A percentile compares a stretch with the other conserved stretches of the same genome.
Evolutionary conservation across 2,113 vertebrate species (phyloP).

Genomic region (Pampusana beccarii): DNA sequence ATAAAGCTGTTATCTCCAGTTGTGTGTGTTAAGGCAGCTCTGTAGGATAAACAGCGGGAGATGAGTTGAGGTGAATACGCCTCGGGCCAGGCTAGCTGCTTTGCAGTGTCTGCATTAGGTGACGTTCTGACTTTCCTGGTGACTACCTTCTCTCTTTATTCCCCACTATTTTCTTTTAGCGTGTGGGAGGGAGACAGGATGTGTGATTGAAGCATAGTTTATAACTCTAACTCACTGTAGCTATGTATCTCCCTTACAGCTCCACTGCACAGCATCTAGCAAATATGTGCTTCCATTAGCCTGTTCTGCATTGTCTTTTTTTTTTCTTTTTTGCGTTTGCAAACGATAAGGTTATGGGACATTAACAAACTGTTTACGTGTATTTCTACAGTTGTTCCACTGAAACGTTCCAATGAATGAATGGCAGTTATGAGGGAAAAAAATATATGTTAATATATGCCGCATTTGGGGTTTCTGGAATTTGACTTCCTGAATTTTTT

Average conservation of each 20-base stretch:
- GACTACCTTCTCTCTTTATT: not conserved
- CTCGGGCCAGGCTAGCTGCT: not conserved
- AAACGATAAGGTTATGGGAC: not conserved
- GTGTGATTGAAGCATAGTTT: constrained; percentile 8
- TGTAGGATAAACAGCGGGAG: not conserved
- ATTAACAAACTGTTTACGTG: constrained; percentile 31
- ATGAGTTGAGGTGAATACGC: not conserved
- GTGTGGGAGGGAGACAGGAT: constrained; percentile 33
- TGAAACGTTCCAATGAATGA: not conserved
- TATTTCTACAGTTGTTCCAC: constrained; percentile 7
- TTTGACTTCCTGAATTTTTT: not conserved
- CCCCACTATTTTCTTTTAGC: constrained; percentile 7
- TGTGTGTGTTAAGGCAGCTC: not conserved
- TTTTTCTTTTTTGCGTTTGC: not conserved
- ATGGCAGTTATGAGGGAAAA: not conserved
- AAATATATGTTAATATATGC: not conserved
- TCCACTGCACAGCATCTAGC: not conserved
- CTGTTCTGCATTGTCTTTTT: not conserved
- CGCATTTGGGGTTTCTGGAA: constrained; percentile 1
- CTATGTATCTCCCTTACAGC: not conserved
- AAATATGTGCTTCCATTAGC: not conserved
- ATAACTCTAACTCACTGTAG: not conserved
- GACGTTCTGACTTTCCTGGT: not conserved
- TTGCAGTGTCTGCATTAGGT: not conserved
- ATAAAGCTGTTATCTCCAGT: not conserved